Evolutionary conservation across 2,797 vertebrate species (phyloP).

Genomic region (Channa striata): DNA sequence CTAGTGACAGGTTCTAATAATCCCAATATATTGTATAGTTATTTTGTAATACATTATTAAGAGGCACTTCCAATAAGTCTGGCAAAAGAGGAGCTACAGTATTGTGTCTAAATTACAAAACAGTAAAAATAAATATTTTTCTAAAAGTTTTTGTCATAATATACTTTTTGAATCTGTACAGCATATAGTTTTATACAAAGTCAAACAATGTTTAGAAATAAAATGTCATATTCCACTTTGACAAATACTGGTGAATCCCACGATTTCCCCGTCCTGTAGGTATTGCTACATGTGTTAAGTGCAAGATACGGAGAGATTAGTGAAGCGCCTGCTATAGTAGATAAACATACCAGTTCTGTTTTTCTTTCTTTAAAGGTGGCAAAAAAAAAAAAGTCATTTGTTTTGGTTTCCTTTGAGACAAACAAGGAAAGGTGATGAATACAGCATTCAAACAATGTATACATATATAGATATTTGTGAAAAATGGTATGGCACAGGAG

Average conservation of each 20-base stretch:
- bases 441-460: slow-evolving; percentile 71
- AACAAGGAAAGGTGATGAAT: slow-evolving; percentile 67
- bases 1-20: slow-evolving; percentile 94
- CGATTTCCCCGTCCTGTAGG: slow-evolving; percentile 82
- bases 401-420: slow-evolving; percentile 78
- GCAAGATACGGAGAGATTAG: slow-evolving; percentile 88
- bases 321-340: slow-evolving; percentile 82
- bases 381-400: slow-evolving; percentile 47
- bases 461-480: slow-evolving; percentile 53
- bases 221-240: slow-evolving; percentile 89
- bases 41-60: slow-evolving; percentile 93
- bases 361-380: slow-evolving; percentile 73
- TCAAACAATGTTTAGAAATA: slow-evolving; percentile 90
- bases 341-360: slow-evolving; percentile 82
- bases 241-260: slow-evolving; percentile 91
- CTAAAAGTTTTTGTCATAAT: slow-evolving; percentile 88
- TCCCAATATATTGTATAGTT: slow-evolving; percentile 92
- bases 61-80: slow-evolving; percentile 99
- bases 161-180: slow-evolving; percentile 90
- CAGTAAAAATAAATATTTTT: slow-evolving; percentile 99
- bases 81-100: slow-evolving; percentile 94
- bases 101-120: slow-evolving; percentile 98
- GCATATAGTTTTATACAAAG: slow-evolving; percentile 94
- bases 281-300: slow-evolving; percentile 96
- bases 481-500: slow-evolving; percentile 71